Evolutionary conservation across 2,797 vertebrate species (phyloP).

Genomic region (Clamator glandarius): DNA sequence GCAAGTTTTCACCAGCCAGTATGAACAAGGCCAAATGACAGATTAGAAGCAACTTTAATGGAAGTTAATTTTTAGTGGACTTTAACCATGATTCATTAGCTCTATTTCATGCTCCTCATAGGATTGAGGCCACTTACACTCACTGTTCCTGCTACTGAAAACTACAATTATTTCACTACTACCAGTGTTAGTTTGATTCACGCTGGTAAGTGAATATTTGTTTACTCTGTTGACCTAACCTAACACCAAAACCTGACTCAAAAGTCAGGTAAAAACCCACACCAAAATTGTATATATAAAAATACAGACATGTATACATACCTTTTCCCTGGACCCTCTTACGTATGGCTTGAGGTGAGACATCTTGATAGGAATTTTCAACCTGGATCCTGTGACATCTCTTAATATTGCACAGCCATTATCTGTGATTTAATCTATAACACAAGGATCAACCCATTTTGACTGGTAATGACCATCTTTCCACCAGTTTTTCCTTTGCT

Average conservation of each 20-base stretch:
- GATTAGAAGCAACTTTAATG: not conserved
- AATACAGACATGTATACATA: not conserved
- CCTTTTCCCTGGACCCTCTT: constrained; percentile 68
- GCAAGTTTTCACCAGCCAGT: not conserved
- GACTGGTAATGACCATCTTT: constrained; percentile 78
- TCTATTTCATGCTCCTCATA: not conserved
- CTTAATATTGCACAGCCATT: constrained; percentile 74
- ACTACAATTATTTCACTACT: not conserved
- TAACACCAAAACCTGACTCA: not conserved
- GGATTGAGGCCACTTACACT: not conserved
- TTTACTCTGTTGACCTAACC: not conserved
- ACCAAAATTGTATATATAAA: not conserved
- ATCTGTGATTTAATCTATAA: constrained; percentile 79
- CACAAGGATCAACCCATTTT: constrained; percentile 77
- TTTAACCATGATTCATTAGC: not conserved
- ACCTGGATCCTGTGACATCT: constrained; percentile 65
- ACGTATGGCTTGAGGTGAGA: constrained; percentile 76
- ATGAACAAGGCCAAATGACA: not conserved
- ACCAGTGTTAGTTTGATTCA: not conserved
- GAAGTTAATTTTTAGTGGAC: not conserved
- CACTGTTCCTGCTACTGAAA: not conserved
- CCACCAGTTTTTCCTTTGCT: constrained; percentile 79
- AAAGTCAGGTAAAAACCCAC: not conserved
- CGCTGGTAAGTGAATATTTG: not conserved
- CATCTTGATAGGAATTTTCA: constrained; percentile 80